Evolutionary conservation across 2,113 vertebrate species (phyloP).

Genomic region (Mobula birostris): DNA sequence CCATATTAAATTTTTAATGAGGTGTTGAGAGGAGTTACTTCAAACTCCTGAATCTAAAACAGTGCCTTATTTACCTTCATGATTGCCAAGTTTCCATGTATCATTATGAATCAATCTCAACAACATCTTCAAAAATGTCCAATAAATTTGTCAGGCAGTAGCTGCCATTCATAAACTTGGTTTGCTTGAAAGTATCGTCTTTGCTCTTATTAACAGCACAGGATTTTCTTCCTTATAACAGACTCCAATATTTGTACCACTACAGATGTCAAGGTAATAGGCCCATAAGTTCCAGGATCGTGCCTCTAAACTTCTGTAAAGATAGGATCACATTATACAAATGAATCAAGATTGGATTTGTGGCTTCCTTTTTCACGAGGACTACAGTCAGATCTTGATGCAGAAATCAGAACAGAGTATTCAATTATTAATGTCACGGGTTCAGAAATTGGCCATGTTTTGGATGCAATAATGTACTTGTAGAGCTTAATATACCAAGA

Average conservation of each 20-base stretch:
- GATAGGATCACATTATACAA: slow-evolving; percentile 23
- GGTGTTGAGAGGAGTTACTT: neutral
- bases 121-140: neutral
- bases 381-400: slow-evolving; percentile 12
- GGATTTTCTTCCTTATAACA: slow-evolving; percentile 8
- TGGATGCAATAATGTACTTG: neutral
- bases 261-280: slow-evolving; percentile 25
- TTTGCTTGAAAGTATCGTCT: slow-evolving; percentile 27
- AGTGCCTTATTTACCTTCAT: neutral
- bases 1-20: slow-evolving; percentile 17
- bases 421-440: slow-evolving; percentile 13
- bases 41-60: neutral
- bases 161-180: slow-evolving; percentile 28
- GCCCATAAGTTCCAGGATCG: slow-evolving; percentile 29
- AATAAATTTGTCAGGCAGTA: slow-evolving; percentile 15
- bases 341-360: slow-evolving; percentile 13
- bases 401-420: slow-evolving; percentile 19
- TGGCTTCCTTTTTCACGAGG: neutral
- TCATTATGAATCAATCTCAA: neutral
- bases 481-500: slow-evolving; percentile 10
- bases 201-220: slow-evolving; percentile 12
- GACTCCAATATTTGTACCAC: slow-evolving; percentile 26
- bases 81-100: neutral
- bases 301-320: slow-evolving; percentile 27
- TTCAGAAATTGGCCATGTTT: slow-evolving; percentile 21